Conservation (phyloP, 2,888 invertebrate species). For the Automeris io region DNA sequence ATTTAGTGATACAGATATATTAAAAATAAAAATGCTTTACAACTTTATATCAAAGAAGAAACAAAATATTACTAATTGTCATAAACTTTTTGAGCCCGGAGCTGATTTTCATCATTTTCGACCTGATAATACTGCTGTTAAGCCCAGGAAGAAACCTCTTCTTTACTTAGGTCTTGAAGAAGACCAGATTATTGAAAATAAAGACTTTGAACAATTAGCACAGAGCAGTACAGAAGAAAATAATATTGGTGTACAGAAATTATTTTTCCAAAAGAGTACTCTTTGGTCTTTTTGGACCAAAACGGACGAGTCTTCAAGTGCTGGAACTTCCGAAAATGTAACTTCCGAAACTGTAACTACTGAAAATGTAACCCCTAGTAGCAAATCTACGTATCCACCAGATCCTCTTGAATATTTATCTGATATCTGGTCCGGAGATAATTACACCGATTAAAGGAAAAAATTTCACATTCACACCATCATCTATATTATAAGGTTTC, state of each 20-base stretch:
- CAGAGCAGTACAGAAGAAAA: background rate
- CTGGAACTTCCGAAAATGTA: no score
- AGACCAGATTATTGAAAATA: slow-evolving; percentile 6
- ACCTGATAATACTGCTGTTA: slow-evolving; percentile 7
- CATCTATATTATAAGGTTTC: background rate
- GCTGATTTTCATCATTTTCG: slow-evolving; percentile 19
- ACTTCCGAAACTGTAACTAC: no score
- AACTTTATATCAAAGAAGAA: slow-evolving; percentile 33
- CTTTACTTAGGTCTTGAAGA: slow-evolving; percentile 26
- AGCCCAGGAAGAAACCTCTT: slow-evolving; percentile 30
- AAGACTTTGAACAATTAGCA: slow-evolving; percentile 1
- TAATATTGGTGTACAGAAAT: background rate
- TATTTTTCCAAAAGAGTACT: no score
- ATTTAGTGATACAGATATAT: slow-evolving; percentile 33
- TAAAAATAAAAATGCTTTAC: slow-evolving; percentile 50
- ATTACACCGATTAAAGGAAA: slow-evolving; percentile 1
- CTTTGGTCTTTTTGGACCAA: no score
- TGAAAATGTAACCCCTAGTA: background rate
- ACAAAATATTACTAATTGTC: slow-evolving; percentile 29
- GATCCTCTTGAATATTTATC: slow-evolving; percentile 10
- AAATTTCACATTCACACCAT: no score
- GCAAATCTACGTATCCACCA: background rate
- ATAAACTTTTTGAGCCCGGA: slow-evolving; percentile 37
- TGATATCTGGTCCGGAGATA: slow-evolving; percentile 16
- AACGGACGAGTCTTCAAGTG: no score